Evolutionary conservation across 2,888 invertebrate genomes (phyloP), one percentile per base, ranked within the genome.

Genomic region (Drosophila picticornis): DNA sequence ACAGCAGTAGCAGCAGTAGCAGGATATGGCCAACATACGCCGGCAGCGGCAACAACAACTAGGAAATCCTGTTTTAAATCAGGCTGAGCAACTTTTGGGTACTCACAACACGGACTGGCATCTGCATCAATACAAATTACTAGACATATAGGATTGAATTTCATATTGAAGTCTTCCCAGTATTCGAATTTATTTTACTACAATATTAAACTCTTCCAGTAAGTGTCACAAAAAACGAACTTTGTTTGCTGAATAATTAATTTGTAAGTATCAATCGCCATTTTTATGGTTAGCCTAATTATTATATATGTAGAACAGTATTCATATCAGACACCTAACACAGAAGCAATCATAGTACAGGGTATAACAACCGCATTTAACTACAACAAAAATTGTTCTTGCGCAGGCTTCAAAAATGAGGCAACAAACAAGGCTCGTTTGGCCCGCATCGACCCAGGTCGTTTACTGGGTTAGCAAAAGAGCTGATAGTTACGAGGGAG

Each of bases 361-460:
- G 74, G 77, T 70, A 73, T 63, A 40, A 57, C 46, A 62, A 55
- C 53, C 61, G 43, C 63, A 72, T 52, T 55, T 62, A 31, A 38
- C n/a, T n/a, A 56, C 52, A 32, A 56, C 67, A 67, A 62, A 52
- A 67, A 52, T 72, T 29, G 51, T 46, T 50, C 62, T 40, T 68
- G 59, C 55, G 55, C 56, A 68, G 64, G 62, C 61, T 68, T 67
- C 77, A 76, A 74, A 79, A 80, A 71, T 81, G 75, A 77, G 72
- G 75, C 77, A 77, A 69, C 75, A 68, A 77, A 77, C 75, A 71
- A 67, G 81, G 74, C 77, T 71, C 72, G 59, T 79, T 83, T 83
- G 76, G 76, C 70, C 65, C 83, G 68, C 70, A 80, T 63, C 56
- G 63, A 70, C 68, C 46, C 72, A 61, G 72, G 48, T 69, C 83